Base-by-base conservation (phyloP, 53 echinoderm and acorn worm genomes). In the Mesocentrotus franciscanus region DNA sequence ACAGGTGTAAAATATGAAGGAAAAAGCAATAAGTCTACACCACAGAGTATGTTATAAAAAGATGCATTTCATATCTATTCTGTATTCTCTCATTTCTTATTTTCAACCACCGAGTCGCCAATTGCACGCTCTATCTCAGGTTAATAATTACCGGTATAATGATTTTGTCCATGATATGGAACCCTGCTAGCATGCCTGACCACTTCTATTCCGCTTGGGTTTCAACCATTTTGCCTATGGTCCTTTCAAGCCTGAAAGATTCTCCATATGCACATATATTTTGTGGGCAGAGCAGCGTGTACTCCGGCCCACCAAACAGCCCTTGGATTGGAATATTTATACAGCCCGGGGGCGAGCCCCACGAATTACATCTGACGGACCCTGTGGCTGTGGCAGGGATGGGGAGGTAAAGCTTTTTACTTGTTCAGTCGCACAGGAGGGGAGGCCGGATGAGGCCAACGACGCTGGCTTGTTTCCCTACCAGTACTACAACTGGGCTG, bases 251-350 rank as follows among this genome's bases (percentile, higher is more conserved):
- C 91, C 68, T 91, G 62, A 91, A 64, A 64, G 36, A 68, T 42
- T 91, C 91, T 91, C 91, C 34, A 39, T 91, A 91, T 91, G 91
- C 91, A 91, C 91, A 91, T 91, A 91, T 91, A 66, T 91, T 68
- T 68, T 35, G 91, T 68, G 64, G 35, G 56, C 24, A 68, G 15
- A 16, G 56, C 87, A 26, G 11, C n/a, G 56, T n/a, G 29, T 57
- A 12, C 57, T 87, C 57, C 26, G 10, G 87, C 87, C 58, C 58
- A 17, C 59, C 58, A 58, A 87, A 24, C 87, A 87, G 87, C 87
- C 87, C 57, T 59, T 34, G 70, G 92, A 74, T 20, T 42, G 56
- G 92, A 92, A 92, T 92, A 92, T 92, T 92, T 92, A 92, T 92
- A 92, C 92, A 92, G 92, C 92, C 92, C 7, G 92, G 55, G 71